A percentile compares a stretch with the other conserved stretches of the same genome.
Evolutionary conservation across 2,797 vertebrate species (phyloP).

Genomic region (Lagocephalus sceleratus): DNA sequence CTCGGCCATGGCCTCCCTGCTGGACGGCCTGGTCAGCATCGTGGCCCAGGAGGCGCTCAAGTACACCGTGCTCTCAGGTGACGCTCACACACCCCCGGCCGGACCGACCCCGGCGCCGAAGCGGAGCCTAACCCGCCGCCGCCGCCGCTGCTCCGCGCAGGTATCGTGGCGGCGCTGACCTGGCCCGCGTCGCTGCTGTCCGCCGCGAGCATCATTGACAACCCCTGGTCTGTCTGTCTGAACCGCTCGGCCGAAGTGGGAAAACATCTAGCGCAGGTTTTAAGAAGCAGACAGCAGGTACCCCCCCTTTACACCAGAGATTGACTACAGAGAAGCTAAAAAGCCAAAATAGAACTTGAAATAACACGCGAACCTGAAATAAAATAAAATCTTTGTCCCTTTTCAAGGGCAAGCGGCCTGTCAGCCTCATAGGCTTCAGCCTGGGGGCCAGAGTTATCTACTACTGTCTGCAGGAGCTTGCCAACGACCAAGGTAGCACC

Average conservation of each 20-base stretch:
- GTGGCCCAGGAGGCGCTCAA: slow-evolving; percentile 96
- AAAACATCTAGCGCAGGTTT: slow-evolving; percentile 91
- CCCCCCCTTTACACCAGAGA: no score
- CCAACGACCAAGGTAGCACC: slow-evolving; percentile 86
- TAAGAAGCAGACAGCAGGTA: slow-evolving; percentile 92
- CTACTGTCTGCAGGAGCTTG: slow-evolving; percentile 95
- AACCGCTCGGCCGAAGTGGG: slow-evolving; percentile 92
- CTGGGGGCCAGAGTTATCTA: slow-evolving; percentile 97
- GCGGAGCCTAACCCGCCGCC: no score
- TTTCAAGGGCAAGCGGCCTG: slow-evolving; percentile 87
- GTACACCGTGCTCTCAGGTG: slow-evolving; percentile 92
- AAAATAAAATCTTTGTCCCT: background rate
- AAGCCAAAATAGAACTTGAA: background rate
- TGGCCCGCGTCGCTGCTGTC: slow-evolving; percentile 90
- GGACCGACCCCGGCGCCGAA: no score
- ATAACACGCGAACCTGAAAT: no score
- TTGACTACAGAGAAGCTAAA: background rate
- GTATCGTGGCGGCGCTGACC: slow-evolving; percentile 88
- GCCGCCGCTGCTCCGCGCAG: slow-evolving; percentile 56
- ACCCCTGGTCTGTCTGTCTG: slow-evolving; percentile 96
- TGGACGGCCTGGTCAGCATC: slow-evolving; percentile 90
- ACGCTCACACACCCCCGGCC: no score
- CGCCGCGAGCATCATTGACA: slow-evolving; percentile 89
- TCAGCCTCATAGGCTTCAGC: slow-evolving; percentile 94
- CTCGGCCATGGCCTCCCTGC: slow-evolving; percentile 81